These are phyloP conservation scores for Meriones psammophilus DNA, from an alignment of 2,797 vertebrate genomes.

Conservation along the genomic window DNA sequence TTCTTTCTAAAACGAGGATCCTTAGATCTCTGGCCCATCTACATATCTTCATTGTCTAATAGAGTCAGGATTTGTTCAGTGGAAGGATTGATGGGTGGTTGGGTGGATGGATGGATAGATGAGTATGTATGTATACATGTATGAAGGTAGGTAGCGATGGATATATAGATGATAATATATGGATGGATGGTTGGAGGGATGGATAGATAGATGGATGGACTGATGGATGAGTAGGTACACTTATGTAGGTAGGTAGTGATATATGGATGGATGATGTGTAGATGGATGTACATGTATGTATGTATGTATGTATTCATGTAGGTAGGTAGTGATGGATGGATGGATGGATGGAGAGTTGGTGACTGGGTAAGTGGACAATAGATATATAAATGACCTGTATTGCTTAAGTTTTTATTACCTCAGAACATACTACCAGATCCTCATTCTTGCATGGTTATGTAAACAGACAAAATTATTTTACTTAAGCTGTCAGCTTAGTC, in stretches of 20 bases:
- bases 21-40: neutral
- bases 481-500: neutral
- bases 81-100: neutral
- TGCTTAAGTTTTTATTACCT: neutral
- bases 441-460: neutral
- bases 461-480: constrained; percentile 31
- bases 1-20: neutral
- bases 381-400: neutral
- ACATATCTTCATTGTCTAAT: neutral
- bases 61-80: neutral
- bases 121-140: neutral
- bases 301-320: too few species aligned
- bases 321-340: too few species aligned
- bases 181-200: neutral
- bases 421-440: neutral
- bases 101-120: neutral
- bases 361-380: too few species aligned
- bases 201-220: neutral
- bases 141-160: neutral
- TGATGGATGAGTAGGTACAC: neutral
- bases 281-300: neutral
- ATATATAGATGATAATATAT: neutral
- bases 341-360: neutral
- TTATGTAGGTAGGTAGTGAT: neutral
- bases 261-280: neutral